A percentile compares a stretch with the other conserved stretches of the same genome.
These are phyloP conservation scores for Momotus momota DNA, from an alignment of 2,797 vertebrate species.

Conservation along the genomic window DNA sequence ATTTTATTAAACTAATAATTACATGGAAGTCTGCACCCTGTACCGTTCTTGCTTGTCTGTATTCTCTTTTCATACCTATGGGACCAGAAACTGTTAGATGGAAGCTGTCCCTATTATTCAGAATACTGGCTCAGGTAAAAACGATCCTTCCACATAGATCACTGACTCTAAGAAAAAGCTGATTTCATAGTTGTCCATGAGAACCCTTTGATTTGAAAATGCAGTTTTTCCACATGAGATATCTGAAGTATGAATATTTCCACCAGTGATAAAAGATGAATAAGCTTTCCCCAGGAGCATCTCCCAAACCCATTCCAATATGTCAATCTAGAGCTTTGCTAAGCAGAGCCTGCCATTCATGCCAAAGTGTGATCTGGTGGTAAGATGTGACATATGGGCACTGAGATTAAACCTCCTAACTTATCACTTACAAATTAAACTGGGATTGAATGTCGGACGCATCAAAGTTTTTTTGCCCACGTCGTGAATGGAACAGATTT, in stretches of 20 bases:
- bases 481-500: not conserved
- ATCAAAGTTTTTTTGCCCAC: not conserved
- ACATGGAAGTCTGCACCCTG: not conserved
- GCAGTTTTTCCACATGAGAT: not conserved
- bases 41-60: not conserved
- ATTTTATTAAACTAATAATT: not conserved
- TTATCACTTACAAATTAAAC: slow-evolving; percentile 39
- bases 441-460: not conserved
- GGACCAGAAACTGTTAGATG: not conserved
- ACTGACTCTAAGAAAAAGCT: not conserved
- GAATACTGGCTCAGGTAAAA: slow-evolving; percentile 11
- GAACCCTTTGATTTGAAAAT: slow-evolving; percentile 28
- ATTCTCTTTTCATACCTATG: not conserved
- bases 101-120: not conserved
- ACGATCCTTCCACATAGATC: not conserved
- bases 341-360: not conserved
- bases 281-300: slow-evolving; percentile 14
- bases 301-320: not conserved
- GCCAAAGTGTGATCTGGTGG: slow-evolving; percentile 14
- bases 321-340: slow-evolving; percentile 28
- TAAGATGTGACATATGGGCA: slow-evolving; percentile 41
- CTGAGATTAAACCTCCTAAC: slow-evolving; percentile 16
- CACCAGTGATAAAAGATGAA: slow-evolving; percentile 25
- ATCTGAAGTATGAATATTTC: slow-evolving; percentile 22
- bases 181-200: slow-evolving; percentile 13